Conservation (phyloP, 53 echinoderm and acorn worm genomes). For the Echinarachnius parma region DNA sequence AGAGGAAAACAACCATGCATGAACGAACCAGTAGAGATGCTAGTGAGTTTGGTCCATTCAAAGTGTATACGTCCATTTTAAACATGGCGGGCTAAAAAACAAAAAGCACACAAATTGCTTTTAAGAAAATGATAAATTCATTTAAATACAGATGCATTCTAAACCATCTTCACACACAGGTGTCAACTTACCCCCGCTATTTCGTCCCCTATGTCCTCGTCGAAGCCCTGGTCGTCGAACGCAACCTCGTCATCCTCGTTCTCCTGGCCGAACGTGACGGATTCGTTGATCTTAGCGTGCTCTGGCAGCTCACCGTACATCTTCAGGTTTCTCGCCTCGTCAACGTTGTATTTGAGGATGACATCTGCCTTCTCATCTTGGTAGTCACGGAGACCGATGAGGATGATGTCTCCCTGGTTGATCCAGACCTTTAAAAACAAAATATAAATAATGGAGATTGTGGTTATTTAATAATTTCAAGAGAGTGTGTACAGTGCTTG, state of each 20-base stretch:
- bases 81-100: too few species aligned
- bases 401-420: constrained; percentile 89
- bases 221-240: constrained; percentile 61
- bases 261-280: constrained; percentile 64
- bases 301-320: constrained; percentile 89
- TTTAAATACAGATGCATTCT: too few species aligned
- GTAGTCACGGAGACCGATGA: constrained; percentile 89
- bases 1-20: too few species aligned
- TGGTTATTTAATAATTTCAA: too few species aligned
- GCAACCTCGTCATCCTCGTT: constrained; percentile 87
- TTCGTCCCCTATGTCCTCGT: constrained; percentile 65
- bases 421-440: constrained; percentile 80
- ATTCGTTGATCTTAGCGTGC: constrained; percentile 86
- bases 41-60: too few species aligned
- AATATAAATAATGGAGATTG: too few species aligned
- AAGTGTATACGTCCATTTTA: too few species aligned
- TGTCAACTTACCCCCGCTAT: constrained; percentile 85
- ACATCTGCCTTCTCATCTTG: constrained; percentile 97
- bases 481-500: too few species aligned
- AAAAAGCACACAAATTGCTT: too few species aligned
- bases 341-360: constrained; percentile 89
- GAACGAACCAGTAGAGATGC: too few species aligned
- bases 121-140: too few species aligned
- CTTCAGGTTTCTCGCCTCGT: constrained; percentile 92
- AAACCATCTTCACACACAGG: too few species aligned